These are phyloP conservation scores for Elmis aenea DNA, from an alignment of 2,888 invertebrate species.

Conservation along the genomic window DNA sequence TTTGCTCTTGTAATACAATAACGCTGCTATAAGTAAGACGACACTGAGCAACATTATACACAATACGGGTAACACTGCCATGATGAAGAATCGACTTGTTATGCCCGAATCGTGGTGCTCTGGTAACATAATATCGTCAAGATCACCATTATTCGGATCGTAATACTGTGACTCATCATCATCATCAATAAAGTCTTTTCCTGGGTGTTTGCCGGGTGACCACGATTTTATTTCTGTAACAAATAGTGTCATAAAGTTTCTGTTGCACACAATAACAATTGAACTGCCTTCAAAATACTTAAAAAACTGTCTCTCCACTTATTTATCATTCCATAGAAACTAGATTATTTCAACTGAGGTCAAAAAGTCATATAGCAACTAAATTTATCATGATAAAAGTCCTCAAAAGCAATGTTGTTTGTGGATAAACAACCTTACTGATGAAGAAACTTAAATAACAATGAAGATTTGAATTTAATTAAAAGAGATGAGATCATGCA, in stretches of 20 bases:
- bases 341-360: not conserved
- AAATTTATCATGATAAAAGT: too few relatives aligned
- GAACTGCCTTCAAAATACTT: not conserved
- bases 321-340: too few relatives aligned
- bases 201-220: conserved; percentile 35
- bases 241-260: too few relatives aligned
- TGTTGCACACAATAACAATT: conserved; percentile 11
- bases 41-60: conserved; percentile 43
- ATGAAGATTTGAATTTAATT: too few relatives aligned
- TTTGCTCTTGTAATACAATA: conserved; percentile 49
- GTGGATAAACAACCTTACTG: too few relatives aligned
- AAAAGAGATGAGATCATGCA: too few relatives aligned
- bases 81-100: conserved; percentile 42
- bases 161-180: conserved; percentile 36
- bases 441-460: too few relatives aligned
- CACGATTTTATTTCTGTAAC: conserved; percentile 32
- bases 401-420: too few relatives aligned
- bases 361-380: not conserved
- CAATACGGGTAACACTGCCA: conserved; percentile 43
- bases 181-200: conserved; percentile 35
- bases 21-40: conserved; percentile 38
- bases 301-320: too few relatives aligned
- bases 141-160: conserved; percentile 24
- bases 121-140: conserved; percentile 38
- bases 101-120: conserved; percentile 36